Evolutionary conservation across 2,797 vertebrate species (phyloP), one percentile per base, ranked within the genome.

Genomic region (Mus caroli): DNA sequence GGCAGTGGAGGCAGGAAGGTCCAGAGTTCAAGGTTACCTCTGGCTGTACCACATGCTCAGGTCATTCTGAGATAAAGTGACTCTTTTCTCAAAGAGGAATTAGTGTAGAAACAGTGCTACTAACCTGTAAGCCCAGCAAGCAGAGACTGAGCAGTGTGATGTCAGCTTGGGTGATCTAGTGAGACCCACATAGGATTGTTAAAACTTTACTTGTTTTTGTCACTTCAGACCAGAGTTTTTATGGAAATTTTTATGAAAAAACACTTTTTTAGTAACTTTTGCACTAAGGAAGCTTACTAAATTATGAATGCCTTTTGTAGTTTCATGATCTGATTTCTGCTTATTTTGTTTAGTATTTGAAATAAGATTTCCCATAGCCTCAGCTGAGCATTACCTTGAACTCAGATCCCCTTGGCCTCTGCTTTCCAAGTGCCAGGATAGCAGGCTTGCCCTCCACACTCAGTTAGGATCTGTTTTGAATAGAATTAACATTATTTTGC

Each of bases 181-280:
- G 64, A 87, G 34, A 54, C 8, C 31, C 15, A n/a, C 14, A 54
- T 26, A 52, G 26, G 13, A 64, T 67, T 91, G 69, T 26, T 95
- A 14, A 17, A 92, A 79, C 14, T 64, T 83, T 75, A 56, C 20
- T 90, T 31, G 60, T 71, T 75, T 52, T 12, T 92, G 31, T 92
- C 11, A 90, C n/a, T 31, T 94, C 9, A 88, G 84, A 69, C 34
- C 10, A 77, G 77, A 90, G 87, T 82, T 92, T 20, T 83, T 95
- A 60, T 91, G 50, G n/a, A 19, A 88, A 67, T 20, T 93, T 94
- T 80, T 52, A 54, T 77, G 82, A 24, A 28, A 67, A 46, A 82
- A 34, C 8, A 43, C 13, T 94, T 88, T 12, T 22, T 77, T 71
- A 79, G n/a, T 87, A 85, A 28, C 46, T 64, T 62, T 87, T 69